Evolutionary conservation across 2,888 invertebrate genomes (phyloP).

Genomic region (Pyrrhia umbra): DNA sequence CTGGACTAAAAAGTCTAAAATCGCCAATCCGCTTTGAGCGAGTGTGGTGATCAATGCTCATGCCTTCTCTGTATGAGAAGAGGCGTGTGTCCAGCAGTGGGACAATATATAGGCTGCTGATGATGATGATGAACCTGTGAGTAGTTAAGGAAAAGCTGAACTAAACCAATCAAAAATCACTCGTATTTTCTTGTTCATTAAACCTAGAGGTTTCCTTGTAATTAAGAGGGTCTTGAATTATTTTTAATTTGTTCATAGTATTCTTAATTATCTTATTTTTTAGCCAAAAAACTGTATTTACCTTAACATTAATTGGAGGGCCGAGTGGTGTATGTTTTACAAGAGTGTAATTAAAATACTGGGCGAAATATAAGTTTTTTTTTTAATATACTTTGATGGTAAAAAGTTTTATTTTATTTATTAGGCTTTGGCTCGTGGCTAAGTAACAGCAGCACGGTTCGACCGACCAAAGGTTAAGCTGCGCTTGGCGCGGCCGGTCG

Average conservation of each 20-base stretch:
- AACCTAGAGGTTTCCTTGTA: conserved; percentile 34
- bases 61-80: too few relatives aligned
- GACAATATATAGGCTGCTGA: too few relatives aligned
- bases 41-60: too few relatives aligned
- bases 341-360: conserved; percentile 6
- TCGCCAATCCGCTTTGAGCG: too few relatives aligned
- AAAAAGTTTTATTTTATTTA: neutral
- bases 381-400: neutral
- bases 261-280: conserved; percentile 35
- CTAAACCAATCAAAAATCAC: neutral
- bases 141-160: too few relatives aligned
- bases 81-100: too few relatives aligned
- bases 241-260: conserved; percentile 51
- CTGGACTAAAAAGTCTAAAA: too few relatives aligned
- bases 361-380: neutral
- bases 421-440: too few relatives aligned
- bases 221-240: conserved; percentile 49
- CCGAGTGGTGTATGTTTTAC: neutral
- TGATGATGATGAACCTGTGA: too few relatives aligned
- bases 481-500: too few relatives aligned
- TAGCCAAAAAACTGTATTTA: conserved; percentile 35
- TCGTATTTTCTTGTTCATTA: conserved; percentile 41
- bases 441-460: too few relatives aligned
- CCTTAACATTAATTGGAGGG: conserved; percentile 23
- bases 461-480: too few relatives aligned